Conservation (phyloP, 2,113 vertebrate genomes). For the Lepisosteus osseus region DNA sequence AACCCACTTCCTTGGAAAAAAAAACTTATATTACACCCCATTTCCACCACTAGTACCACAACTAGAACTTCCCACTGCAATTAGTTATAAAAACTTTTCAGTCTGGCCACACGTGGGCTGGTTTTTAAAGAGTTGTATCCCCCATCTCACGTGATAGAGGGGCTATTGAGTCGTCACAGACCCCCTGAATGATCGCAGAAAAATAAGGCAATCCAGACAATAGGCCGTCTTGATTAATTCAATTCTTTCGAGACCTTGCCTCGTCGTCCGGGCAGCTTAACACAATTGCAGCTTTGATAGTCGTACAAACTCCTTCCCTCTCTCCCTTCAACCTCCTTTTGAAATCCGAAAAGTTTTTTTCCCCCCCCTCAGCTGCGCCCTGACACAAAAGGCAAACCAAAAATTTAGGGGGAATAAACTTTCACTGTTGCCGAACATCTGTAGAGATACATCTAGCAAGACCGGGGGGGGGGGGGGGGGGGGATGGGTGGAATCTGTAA, state of each 20-base stretch:
- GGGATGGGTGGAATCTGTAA: constrained; percentile 8
- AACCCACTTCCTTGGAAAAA: constrained; percentile 71
- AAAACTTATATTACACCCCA: constrained; percentile 58
- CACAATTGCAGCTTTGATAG: constrained; percentile 76
- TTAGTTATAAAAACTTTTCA: constrained; percentile 82
- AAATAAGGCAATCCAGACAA: constrained; percentile 75
- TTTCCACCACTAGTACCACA: constrained; percentile 24
- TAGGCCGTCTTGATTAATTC: constrained; percentile 80
- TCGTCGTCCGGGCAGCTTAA: constrained; percentile 77
- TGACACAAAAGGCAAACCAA: background rate
- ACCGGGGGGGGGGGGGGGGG: background rate
- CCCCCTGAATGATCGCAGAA: constrained; percentile 76
- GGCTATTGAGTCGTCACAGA: constrained; percentile 81
- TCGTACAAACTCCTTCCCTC: constrained; percentile 49
- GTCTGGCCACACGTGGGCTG: constrained; percentile 70
- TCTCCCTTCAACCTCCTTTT: constrained; percentile 32
- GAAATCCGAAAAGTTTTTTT: constrained; percentile 10
- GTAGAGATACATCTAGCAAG: background rate
- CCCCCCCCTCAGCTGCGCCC: background rate
- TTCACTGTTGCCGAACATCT: background rate
- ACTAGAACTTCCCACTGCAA: constrained; percentile 75
- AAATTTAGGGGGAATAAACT: background rate
- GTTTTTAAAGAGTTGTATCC: constrained; percentile 74
- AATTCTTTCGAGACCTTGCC: constrained; percentile 78
- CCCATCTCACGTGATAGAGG: constrained; percentile 66